Base-by-base conservation (phyloP, 2,113 vertebrate species). In the Pterophyllum scalare region DNA sequence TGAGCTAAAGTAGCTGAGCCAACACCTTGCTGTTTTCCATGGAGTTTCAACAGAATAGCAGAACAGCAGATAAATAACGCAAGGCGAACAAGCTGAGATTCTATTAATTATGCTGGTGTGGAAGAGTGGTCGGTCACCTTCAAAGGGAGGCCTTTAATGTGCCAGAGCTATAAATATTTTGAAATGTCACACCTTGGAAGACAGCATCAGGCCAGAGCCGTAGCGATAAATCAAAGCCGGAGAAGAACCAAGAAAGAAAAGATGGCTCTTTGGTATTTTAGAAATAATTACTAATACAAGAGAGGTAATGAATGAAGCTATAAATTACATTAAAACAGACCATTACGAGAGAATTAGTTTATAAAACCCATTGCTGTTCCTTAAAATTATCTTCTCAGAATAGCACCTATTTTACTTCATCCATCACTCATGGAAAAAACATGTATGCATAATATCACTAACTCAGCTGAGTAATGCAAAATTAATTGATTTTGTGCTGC, bases 211-310 rank as follows among this genome's bases (percentile, higher is more conserved):
- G 97, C 96, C 96, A 59, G 94, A 96, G 94, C 94, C 87, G 86
- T 83, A 81, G 94, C 87, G 91, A 95, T 99, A 99, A 98, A 99
- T 99, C 98, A 98, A 95, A 88, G 87, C 85, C 91, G 88, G 91
- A 92, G 95, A 97, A 97, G 96, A 96, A 96, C 96, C 97, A 93
- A 95, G 96, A 96, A 96, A 96, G 96, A 97, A 98, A 97, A 97
- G 96, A 98, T 97, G 95, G 97, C 97, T 97, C 97, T 99, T 97
- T 98, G 97, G 97, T 99, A 98, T 99, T 99, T 99, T 99, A 99
- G 97, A 98, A 99, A 98, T 99, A 99, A 99, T 99, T 99, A 99
- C 98, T 97, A 97, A 98, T 96, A 98, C 97, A 97, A 98, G 99
- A 98, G 97, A 96, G 96, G 96, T 98, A 99, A 99, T 98, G 97